Evolutionary conservation across 2,797 vertebrate genomes (phyloP), one percentile per base, ranked within the genome.

Genomic region (Pempheris klunzingeri): DNA sequence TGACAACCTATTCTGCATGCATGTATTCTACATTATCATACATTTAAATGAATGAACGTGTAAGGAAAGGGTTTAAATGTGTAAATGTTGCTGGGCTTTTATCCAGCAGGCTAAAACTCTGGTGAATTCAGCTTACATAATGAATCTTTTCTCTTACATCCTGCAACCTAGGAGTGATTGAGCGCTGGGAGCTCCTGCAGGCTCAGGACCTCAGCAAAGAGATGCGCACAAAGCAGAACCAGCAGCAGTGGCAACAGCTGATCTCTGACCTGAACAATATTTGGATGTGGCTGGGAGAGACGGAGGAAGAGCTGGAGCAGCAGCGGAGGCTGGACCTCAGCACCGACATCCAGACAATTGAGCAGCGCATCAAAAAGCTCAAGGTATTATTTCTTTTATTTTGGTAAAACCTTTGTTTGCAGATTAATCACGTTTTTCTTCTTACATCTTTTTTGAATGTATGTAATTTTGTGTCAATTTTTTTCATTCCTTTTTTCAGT

Each of bases 121-220:
- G 32, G 5, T 18, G 3, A 52, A 28, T 20, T 47, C 0, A 60
- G 11, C 22, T 67, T 20, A 39, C 20, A 39, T 22, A 4, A 10
- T 43, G 30, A 10, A 15, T 22, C 5, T 2, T 20, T 20, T 64
- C 4, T 69, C n/a, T 52, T 7, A 14, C 38, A 1, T 13, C 4
- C 11, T 52, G 5, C 9, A 4, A 36, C 52, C 3, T 77, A 99
- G 98, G 98, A 65, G 97, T 99, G 90, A 98, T 99, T 71, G 97
- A 99, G 86, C 95, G 97, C 46, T 98, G 97, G 97, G 97, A 99
- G 89, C 94, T 99, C 87, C 95, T 98, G 67, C 97, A 98, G 92
- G 97, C 97, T 41, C 97, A 97, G 91, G 96, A 97, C n/a, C 93
- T 98, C 77, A 97, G 96, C 92, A 98, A 99, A 90, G 98, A 99